Base-by-base conservation (phyloP, 1,140 invertebrate genomes). In the Panagrolaimus sp. region DNA sequence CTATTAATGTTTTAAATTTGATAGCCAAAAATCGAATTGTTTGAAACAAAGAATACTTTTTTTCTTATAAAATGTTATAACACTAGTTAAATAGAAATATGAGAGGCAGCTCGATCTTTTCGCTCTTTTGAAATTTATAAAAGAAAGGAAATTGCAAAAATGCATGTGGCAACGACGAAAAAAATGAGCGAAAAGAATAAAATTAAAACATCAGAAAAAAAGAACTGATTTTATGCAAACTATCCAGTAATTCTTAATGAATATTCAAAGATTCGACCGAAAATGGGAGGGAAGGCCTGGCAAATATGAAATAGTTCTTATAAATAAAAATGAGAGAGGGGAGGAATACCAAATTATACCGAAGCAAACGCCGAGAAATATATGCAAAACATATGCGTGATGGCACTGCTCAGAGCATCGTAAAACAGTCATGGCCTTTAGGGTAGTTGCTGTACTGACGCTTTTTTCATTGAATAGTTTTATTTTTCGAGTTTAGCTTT, bases 201-300 rank as follows among this genome's bases (percentile, higher is more conserved):
- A 38, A 38, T 38, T 38, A 38, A 48, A 48, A 24, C 47, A 48
- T 24, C 47, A 48, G 9, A n/a, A 52, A 58, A 58, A 58, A 26
- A 28, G 28, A 21, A 58, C n/a, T 70, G 48, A 66, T 43, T 28
- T 71, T 74, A 71, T 71, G 70, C 70, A 71, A 71, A 71, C 21
- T 72, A 32, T 68, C 43, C 24, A 64, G 70, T 71, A 74, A 71
- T 71, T 71, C 70, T 71, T 71, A 73, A 71, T 71, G 70, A 71
- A 71, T 71, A 71, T 71, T 71, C 70, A 71, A 71, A 64, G 32
- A 38, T 38, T 38, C 32, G 32, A 38, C 32, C 32, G 32, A 38
- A 71, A n/a, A 58, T 21, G 52, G 52, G 52, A 21, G 17, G 52
- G 21, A n/a, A 58, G 10, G 12, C 14, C 52, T 58, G 52, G 28